phyloP scores from a whole-genome alignment of 2,797 vertebrate species.

The Glyptemys insculpta region DNA sequence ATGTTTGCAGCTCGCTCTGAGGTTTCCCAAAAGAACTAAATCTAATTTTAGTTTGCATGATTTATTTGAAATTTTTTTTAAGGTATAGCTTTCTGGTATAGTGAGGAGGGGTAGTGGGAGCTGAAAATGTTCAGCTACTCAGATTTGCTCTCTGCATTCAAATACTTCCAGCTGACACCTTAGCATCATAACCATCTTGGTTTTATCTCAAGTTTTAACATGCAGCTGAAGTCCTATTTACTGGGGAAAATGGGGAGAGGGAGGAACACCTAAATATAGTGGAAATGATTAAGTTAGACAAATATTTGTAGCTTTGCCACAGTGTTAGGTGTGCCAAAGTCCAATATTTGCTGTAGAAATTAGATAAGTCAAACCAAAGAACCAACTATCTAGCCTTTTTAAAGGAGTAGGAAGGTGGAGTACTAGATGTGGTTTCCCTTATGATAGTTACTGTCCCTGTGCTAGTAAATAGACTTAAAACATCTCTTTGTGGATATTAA shows the following conservation, averaged over 20 bases:
- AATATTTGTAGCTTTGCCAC: slow-evolving; percentile 34
- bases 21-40: slow-evolving; percentile 45
- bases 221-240: slow-evolving; percentile 32
- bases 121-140: background rate
- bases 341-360: slow-evolving; percentile 74
- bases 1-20: background rate
- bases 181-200: background rate
- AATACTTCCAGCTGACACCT: background rate
- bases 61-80: background rate
- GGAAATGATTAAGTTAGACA: slow-evolving; percentile 30
- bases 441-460: slow-evolving; percentile 58
- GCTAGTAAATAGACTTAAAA: background rate
- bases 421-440: slow-evolving; percentile 68
- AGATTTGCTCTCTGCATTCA: accelerated
- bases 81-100: background rate
- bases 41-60: slow-evolving; percentile 35
- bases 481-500: slow-evolving; percentile 71
- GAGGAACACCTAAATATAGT: background rate
- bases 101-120: background rate
- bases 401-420: slow-evolving; percentile 19
- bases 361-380: slow-evolving; percentile 80
- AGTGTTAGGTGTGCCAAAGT: slow-evolving; percentile 32
- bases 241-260: background rate
- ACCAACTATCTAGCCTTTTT: slow-evolving; percentile 73
- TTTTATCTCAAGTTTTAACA: background rate